phyloP scores from a whole-genome alignment of 1,140 invertebrate species.

The Drosophila serrata region DNA sequence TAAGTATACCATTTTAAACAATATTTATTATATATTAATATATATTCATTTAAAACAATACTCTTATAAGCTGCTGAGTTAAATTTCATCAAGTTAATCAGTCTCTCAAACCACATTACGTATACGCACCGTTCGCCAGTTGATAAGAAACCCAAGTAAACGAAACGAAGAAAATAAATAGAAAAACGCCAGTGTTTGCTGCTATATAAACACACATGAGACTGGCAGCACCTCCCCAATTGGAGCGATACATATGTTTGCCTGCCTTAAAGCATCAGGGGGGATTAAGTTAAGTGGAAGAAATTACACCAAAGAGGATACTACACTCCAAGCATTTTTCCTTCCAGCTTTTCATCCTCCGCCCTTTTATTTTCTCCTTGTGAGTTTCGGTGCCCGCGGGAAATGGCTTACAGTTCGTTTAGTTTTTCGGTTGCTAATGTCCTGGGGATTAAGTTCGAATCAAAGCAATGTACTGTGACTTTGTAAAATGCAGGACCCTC shows the following conservation, averaged over 20 bases:
- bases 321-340: conserved; percentile 44
- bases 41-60: background rate
- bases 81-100: conserved; percentile 15
- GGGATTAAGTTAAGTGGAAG: conserved; percentile 82
- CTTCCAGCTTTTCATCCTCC: background rate
- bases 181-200: conserved; percentile 13
- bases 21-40: background rate
- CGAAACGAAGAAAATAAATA: conserved; percentile 19
- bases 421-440: conserved; percentile 67
- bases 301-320: conserved; percentile 72
- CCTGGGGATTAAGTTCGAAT: conserved; percentile 78
- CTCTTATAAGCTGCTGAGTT: background rate
- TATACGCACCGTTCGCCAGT: conserved; percentile 64
- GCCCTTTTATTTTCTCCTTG: background rate
- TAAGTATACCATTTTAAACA: background rate
- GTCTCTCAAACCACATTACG: conserved; percentile 9
- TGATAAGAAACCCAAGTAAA: conserved; percentile 7
- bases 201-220: conserved; percentile 9
- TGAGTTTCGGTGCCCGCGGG: background rate
- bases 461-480: conserved; percentile 81
- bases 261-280: conserved; percentile 50
- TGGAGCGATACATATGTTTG: conserved; percentile 34
- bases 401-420: conserved; percentile 80
- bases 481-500: conserved; percentile 62
- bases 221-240: conserved; percentile 16